phyloP scores from a whole-genome alignment of 2,797 vertebrate species.

The Sphenopsis melanotis region DNA sequence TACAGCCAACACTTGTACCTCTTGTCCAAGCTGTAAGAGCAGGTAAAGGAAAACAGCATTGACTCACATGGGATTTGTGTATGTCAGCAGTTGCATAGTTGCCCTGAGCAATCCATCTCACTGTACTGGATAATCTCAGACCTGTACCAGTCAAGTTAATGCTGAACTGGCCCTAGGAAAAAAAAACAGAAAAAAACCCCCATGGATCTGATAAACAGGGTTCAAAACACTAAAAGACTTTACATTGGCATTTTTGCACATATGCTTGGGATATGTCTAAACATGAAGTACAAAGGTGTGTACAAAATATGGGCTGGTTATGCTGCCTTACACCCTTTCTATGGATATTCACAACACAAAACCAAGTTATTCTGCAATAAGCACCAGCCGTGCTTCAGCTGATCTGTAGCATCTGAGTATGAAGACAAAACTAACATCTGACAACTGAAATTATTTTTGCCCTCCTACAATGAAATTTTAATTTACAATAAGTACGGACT shows the following conservation, averaged over 20 bases:
- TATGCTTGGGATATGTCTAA: not conserved
- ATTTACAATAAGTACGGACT: not conserved
- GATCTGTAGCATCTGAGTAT: not conserved
- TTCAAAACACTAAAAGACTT: not conserved
- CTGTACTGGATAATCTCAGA: conserved; percentile 84
- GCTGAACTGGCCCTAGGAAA: conserved; percentile 89
- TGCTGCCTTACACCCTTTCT: not conserved
- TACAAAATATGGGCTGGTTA: not conserved
- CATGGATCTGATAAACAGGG: not conserved
- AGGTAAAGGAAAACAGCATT: not conserved
- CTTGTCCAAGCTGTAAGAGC: not conserved
- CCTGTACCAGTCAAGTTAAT: conserved; percentile 92
- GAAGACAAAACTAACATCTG: not conserved
- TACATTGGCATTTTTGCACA: not conserved
- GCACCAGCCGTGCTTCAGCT: not conserved
- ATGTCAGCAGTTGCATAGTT: conserved; percentile 89
- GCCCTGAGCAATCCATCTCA: conserved; percentile 91
- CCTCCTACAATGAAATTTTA: not conserved
- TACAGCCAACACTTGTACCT: not conserved
- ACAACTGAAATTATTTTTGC: not conserved
- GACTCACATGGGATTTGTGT: conserved; percentile 89
- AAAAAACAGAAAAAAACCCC: not conserved
- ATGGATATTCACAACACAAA: not conserved
- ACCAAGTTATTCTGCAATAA: not conserved
- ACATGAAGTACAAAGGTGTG: not conserved